Conservation (phyloP, 2,113 vertebrate genomes). For the Dasyornis broadbenti region DNA sequence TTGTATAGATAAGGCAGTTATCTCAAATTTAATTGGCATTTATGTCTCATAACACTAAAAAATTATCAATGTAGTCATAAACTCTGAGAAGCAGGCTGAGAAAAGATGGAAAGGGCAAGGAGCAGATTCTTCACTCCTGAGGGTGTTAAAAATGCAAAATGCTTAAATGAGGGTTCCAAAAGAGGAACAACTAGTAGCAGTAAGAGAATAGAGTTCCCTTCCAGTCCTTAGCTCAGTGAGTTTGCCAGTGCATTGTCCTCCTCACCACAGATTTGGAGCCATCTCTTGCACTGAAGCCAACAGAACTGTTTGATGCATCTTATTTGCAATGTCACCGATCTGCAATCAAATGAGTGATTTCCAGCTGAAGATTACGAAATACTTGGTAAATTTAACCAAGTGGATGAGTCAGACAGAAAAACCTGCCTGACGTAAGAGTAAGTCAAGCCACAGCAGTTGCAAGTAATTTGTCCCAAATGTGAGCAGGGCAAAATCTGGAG, state of each 20-base stretch:
- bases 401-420: conserved; percentile 29
- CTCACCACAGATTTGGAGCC: neutral
- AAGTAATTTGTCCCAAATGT: conserved; percentile 50
- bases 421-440: neutral
- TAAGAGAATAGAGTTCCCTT: neutral
- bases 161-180: neutral
- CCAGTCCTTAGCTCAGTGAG: neutral
- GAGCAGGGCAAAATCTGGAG: neutral
- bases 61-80: neutral
- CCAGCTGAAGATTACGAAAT: neutral
- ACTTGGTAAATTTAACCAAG: neutral
- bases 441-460: conserved; percentile 29
- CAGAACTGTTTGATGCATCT: neutral
- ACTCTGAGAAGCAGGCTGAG: neutral
- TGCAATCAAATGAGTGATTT: neutral
- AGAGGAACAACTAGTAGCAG: neutral
- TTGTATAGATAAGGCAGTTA: neutral
- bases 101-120: neutral
- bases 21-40: neutral
- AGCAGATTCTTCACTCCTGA: neutral
- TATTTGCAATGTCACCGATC: neutral
- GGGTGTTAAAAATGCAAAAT: neutral
- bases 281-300: neutral
- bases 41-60: neutral
- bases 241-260: neutral